A percentile compares a stretch with the other conserved stretches of the same genome.
phyloP scores from a whole-genome alignment of 1,140 invertebrate species.

The Papilio xuthus region DNA sequence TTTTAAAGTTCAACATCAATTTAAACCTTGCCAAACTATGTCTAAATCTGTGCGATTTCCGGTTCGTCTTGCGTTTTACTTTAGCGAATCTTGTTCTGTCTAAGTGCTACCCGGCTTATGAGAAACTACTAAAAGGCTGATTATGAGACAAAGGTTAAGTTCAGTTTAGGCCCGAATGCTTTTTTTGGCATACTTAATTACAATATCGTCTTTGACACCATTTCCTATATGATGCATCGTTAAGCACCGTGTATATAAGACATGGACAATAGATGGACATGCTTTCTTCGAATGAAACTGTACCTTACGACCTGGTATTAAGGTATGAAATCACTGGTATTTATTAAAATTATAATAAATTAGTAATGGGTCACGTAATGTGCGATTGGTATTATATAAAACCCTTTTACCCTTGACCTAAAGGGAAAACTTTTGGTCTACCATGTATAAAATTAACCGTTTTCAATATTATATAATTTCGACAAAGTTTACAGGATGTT shows the following conservation, averaged over 20 bases:
- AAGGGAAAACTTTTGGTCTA: background rate
- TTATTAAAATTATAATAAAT: background rate
- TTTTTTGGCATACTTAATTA: conserved; percentile 10
- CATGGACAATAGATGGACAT: background rate
- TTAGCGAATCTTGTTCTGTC: no score
- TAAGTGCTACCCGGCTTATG: no score
- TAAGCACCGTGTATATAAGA: background rate
- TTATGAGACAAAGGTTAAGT: background rate
- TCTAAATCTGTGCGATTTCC: no score
- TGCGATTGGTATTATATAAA: background rate
- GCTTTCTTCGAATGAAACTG: background rate
- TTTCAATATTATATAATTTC: background rate
- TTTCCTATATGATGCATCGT: conserved; percentile 2
- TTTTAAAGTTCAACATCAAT: background rate
- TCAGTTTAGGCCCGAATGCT: background rate
- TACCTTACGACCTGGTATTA: background rate
- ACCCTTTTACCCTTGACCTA: background rate
- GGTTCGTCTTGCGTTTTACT: no score
- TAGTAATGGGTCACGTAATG: background rate
- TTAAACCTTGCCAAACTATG: background rate
- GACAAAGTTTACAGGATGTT: background rate
- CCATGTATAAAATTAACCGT: background rate
- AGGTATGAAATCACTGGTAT: background rate
- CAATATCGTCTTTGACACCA: conserved; percentile 16
- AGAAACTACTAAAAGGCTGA: background rate